Base-by-base conservation (phyloP, 2,113 vertebrate genomes). In the Kryptolebias marmoratus region DNA sequence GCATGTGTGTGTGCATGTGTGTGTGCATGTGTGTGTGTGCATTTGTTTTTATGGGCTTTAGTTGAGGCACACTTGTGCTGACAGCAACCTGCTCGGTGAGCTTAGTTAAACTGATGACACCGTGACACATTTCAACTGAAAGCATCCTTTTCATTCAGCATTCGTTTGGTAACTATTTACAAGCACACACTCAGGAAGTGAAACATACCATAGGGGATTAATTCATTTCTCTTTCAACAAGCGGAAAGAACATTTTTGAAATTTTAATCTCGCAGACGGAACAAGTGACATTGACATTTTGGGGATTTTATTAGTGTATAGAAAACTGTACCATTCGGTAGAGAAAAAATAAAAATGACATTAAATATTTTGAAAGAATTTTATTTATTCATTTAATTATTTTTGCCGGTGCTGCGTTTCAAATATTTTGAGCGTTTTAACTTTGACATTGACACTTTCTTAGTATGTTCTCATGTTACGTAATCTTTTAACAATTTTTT, bases 81-180 rank as follows among this genome's bases (percentile, higher is more conserved):
- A 93, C 89, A 93, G 87, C 83, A 90, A 89, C 88, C 86, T 88
- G 89, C 86, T 88, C 77, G 83, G 80, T 75, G 82, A 89, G 89
- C 87, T 90, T 75, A 81, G 77, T 49, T 71, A 71, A 59, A 78
- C 49, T 16, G 68, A 87, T 87, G 84, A 90, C 84, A 82, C 68
- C 60, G 77, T 88, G 88, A 89, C 89, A 91, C 80, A 77, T 86
- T 88, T 87, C 90, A 90, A 80, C 77, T 39, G 59, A 86, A 74
- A 75, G 79, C 87, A 90, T 91, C 89, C 84, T 91, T 81, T 84
- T 89, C 85, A 45, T 68, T 88, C 87, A 83, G 61, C 82, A 82
- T 64, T 72, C 75, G 75, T 77, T 36, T 82, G 85, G 80, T 87
- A 83, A 90, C 59, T 58, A 74, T 86, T 87, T 82, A 81, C 12